Base-by-base conservation (phyloP, 1,140 invertebrate genomes). In the Lamellibrachia luymesi region DNA sequence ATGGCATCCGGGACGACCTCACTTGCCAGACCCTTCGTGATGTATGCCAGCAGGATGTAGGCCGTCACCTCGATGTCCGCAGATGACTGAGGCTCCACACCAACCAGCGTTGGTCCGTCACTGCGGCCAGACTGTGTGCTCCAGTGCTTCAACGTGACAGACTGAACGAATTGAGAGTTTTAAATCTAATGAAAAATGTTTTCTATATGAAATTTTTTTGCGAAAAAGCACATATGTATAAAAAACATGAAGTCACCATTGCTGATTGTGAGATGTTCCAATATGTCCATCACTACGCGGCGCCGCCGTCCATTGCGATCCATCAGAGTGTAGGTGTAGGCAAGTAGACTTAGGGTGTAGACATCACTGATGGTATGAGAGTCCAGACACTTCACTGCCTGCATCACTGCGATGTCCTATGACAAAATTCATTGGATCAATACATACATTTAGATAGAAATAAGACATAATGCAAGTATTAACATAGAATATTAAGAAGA, bases 21-120 rank as follows among this genome's bases (percentile, higher is more conserved):
- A 22, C 93, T 94, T 38, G 27, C 90, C 51, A 50, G 49, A 8
- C 27, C 27, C 38, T 2, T 52, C 8, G 91, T 50, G 25, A 98
- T 95, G 27, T 97, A 96, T 8, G 97, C 97, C 89, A 98, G 95
- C 50, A 98, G 96, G 0, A 97, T 98, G 96, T 99, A 99, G 0
- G 98, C 97, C 0, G 98, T 98, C 96, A 98, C 98, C 95, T 98
- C 98, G n/a, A 99, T 97, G 94, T 98, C 50, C 6, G 90, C 90
- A 7, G 90, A 91, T 56, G 52, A 56, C 52, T 56, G 52, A 6
- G 6, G 6, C 52, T 56, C 52, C 6, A 0, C 17, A 8, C 52
- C 52, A 0, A 0, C 52, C 52, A 56, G 52, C 17, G 52, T 56
- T 56, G 52, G 52, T 6, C 52, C 52, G 17, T 56, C 52, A 8